Evolutionary conservation across 2,113 vertebrate species (phyloP).

Genomic region (Neodon shergylaensis): DNA sequence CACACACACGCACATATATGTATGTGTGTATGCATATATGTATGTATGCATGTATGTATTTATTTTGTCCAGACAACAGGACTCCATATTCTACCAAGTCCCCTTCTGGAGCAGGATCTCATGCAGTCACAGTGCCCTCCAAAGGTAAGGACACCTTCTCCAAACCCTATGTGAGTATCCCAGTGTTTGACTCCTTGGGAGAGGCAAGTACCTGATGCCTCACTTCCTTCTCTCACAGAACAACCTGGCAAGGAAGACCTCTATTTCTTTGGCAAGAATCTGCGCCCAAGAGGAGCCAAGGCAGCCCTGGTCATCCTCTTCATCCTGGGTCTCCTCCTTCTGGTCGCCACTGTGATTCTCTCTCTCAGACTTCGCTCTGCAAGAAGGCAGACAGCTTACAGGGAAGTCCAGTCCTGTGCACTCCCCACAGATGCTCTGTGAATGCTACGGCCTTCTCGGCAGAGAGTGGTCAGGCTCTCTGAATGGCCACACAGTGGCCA

Average conservation of each 20-base stretch:
- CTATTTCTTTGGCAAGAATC: constrained; percentile 80
- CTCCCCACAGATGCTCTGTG: constrained; percentile 81
- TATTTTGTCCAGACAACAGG: constrained; percentile 61
- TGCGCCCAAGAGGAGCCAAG: constrained; percentile 80
- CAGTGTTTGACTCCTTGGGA: not conserved
- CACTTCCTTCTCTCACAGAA: constrained; percentile 73
- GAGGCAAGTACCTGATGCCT: not conserved
- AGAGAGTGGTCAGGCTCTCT: not conserved
- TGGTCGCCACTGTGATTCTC: constrained; percentile 66
- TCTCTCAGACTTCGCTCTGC: constrained; percentile 65
- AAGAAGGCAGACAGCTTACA: constrained; percentile 80
- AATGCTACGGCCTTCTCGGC: not conserved
- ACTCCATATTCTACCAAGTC: constrained; percentile 70
- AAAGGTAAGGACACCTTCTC: constrained; percentile 39
- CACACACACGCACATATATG: not conserved
- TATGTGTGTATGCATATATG: not conserved
- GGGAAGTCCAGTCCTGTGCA: constrained; percentile 77
- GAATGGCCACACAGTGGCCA: not conserved
- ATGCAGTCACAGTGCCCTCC: not conserved
- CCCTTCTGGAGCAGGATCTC: constrained; percentile 7
- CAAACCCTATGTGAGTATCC: not conserved
- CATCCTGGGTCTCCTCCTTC: constrained; percentile 80
- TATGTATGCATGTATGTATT: not conserved
- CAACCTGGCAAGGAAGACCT: constrained; percentile 57
- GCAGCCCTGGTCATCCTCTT: constrained; percentile 79